phyloP scores from a whole-genome alignment of 2,113 vertebrate species.

The Erythrolamprus reginae region DNA sequence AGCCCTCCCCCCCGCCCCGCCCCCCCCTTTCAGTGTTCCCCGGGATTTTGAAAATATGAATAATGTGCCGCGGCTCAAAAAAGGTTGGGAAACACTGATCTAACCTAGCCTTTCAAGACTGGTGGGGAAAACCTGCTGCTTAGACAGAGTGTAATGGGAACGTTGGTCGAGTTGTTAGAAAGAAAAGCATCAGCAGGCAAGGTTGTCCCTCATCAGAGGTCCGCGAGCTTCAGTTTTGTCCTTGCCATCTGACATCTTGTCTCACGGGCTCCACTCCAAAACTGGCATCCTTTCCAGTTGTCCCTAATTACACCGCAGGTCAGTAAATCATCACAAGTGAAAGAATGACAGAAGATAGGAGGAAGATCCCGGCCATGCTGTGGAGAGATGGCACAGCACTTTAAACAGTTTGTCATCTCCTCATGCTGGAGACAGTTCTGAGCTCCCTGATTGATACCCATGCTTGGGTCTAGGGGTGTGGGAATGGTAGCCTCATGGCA shows the following conservation, averaged over 20 bases:
- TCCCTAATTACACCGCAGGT: constrained; percentile 56
- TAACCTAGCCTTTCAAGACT: background rate
- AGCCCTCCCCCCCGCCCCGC: too few relatives aligned
- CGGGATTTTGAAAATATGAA: too few relatives aligned
- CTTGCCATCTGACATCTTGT: constrained; percentile 49
- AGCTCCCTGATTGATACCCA: background rate
- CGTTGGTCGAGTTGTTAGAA: background rate
- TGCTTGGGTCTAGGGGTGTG: background rate
- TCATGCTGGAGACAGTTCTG: background rate
- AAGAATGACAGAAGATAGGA: constrained; percentile 27
- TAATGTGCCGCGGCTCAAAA: too few relatives aligned
- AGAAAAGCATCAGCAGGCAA: constrained; percentile 6
- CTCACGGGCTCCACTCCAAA: constrained; percentile 35
- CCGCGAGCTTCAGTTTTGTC: constrained; percentile 23
- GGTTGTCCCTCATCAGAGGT: constrained; percentile 17
- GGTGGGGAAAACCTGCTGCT: background rate
- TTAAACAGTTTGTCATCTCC: constrained; percentile 11
- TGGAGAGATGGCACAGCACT: background rate
- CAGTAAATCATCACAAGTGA: constrained; percentile 48
- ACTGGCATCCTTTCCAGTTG: constrained; percentile 56
- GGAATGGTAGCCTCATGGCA: background rate
- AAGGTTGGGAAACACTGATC: too few relatives aligned
- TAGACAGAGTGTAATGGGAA: background rate
- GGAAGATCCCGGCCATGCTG: background rate
- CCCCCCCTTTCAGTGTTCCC: too few relatives aligned